Base-by-base conservation (phyloP, 2,113 vertebrate species). In the Engraulis encrasicolus region DNA sequence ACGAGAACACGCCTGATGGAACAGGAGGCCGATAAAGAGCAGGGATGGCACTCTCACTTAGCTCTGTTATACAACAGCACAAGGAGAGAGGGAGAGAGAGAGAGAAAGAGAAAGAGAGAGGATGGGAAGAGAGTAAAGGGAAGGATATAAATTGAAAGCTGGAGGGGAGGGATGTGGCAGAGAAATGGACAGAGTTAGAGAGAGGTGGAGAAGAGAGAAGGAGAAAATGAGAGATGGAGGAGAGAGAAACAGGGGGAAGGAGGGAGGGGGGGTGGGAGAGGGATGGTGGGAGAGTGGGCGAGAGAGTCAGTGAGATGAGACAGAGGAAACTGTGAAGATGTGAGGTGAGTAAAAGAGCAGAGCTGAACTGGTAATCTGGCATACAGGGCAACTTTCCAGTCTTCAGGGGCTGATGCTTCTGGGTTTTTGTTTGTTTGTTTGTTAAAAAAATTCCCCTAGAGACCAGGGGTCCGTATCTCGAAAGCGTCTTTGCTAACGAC, bases 11-110 rank as follows among this genome's bases (percentile, higher is more conserved):
- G 34, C 34, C 31, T 74, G 66, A 74, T 74, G 66, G 66, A 14
- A 74, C 66, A 31, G 27, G 66, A 5, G 27, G 31, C 5, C 15
- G 66, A 74, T 31, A 34, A 31, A 34, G 66, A 34, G 12, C 5
- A 31, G 31, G 66, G 31, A 15, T 14, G 66, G 66, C 2, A 27
- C n/a, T 1, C 9, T 66, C 58, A n/a, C n/a, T n/a, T n/a, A n/a
- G n/a, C n/a, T 66, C n/a, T 27, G n/a, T 66, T 66, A 66, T 66
- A 66, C 58, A 66, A 27, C 58, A 66, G 23, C n/a, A 66, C 58
- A 66, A 23, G 23, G 58, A 66, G n/a, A 23, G n/a, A 11, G n/a
- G 11, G 58, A 52, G 50, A 52, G 50, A 52, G 50, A 17, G 50
- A 52, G 50, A 52, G 50, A 58, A n/a, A n/a, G 54, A 23, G 20